These are phyloP conservation scores for Ectropis grisescens DNA, from an alignment of 1,140 invertebrate genomes.

Conservation along the genomic window DNA sequence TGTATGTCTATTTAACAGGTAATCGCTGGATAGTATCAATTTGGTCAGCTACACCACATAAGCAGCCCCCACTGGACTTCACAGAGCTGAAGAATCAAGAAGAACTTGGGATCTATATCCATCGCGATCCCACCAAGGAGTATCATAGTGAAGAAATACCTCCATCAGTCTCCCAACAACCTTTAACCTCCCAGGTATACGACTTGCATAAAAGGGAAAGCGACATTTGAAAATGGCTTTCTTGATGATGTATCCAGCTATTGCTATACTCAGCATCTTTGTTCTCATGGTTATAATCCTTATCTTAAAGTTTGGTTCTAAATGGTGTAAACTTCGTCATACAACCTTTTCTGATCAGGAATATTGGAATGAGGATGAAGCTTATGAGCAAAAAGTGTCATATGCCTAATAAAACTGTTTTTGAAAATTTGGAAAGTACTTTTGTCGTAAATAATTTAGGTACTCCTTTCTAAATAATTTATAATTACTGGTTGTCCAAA, in stretches of 20 bases:
- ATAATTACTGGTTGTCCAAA: no score
- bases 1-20: slow-evolving; percentile 75
- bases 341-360: slow-evolving; percentile 64
- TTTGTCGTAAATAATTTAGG: no score
- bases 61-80: slow-evolving; percentile 85
- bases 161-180: slow-evolving; percentile 45
- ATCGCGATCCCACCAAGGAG: slow-evolving; percentile 34
- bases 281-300: slow-evolving; percentile 81
- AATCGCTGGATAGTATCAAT: slow-evolving; percentile 87
- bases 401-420: slow-evolving; percentile 50
- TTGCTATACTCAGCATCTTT: slow-evolving; percentile 78
- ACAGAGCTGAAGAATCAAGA: slow-evolving; percentile 76
- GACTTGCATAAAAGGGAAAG: slow-evolving; percentile 86
- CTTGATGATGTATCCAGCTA: slow-evolving; percentile 80
- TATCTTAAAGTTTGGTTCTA: slow-evolving; percentile 79
- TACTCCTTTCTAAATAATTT: no score
- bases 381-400: slow-evolving; percentile 56
- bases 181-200: slow-evolving; percentile 72
- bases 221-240: slow-evolving; percentile 83
- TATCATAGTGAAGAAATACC: slow-evolving; percentile 35
- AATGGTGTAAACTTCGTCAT: slow-evolving; percentile 77
- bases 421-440: no score
- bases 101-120: slow-evolving; percentile 28
- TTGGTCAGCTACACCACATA: slow-evolving; percentile 85
- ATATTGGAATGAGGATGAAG: slow-evolving; percentile 46